Conservation (phyloP, 2,113 vertebrate genomes). For the Gymnarchus niloticus region DNA sequence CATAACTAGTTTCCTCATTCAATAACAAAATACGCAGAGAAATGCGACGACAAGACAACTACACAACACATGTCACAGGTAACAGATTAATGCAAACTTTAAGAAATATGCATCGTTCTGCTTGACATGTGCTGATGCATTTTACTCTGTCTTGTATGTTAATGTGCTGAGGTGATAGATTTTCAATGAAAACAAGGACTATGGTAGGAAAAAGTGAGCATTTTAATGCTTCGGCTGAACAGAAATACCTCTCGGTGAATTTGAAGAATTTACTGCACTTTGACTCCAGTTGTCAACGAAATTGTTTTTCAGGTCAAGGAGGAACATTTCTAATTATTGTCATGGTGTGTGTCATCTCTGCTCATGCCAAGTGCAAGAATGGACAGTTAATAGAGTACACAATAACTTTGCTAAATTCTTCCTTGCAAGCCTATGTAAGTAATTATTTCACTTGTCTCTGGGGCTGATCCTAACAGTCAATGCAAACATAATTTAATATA, state of each 20-base stretch:
- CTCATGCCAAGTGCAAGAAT: background rate
- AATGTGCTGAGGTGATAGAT: background rate
- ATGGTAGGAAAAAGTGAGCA: background rate
- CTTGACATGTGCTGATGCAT: background rate
- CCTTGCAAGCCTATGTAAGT: background rate
- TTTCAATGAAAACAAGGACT: background rate
- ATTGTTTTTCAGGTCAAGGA: background rate
- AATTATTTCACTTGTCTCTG: background rate
- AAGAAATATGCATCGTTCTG: background rate
- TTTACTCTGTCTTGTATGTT: background rate
- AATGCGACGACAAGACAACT: background rate
- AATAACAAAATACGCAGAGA: background rate
- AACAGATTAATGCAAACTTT: background rate
- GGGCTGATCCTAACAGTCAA: background rate
- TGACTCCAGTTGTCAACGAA: background rate
- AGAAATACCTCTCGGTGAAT: background rate
- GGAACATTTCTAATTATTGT: background rate
- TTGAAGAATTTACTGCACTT: background rate
- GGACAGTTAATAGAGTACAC: background rate
- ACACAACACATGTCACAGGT: background rate
- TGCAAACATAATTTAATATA: background rate
- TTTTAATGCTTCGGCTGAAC: background rate
- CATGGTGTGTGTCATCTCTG: background rate
- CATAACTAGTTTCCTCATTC: background rate
- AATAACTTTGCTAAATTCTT: background rate